These are phyloP conservation scores for Danaus chrysippus DNA, from an alignment of 2,888 invertebrate genomes.

Conservation along the genomic window DNA sequence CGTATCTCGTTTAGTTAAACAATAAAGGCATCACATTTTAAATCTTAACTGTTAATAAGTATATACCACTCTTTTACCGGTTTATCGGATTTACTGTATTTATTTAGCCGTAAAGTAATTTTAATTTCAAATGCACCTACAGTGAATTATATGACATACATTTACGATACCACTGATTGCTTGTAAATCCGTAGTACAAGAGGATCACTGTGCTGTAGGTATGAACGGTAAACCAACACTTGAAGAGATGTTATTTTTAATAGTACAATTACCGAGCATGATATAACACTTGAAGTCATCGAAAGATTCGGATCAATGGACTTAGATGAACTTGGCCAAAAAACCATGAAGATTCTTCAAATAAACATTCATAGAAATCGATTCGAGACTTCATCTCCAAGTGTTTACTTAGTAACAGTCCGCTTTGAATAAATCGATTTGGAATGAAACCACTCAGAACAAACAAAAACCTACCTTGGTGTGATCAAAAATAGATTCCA, in stretches of 20 bases:
- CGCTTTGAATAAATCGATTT: conserved; percentile 70
- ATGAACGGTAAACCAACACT: conserved; percentile 23
- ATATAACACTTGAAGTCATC: conserved; percentile 58
- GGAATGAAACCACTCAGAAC: conserved; percentile 37
- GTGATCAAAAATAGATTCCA: conserved; percentile 22
- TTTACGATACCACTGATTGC: neutral
- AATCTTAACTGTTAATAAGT: neutral
- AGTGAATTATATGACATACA: neutral
- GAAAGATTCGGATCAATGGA: conserved; percentile 54
- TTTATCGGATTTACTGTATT: neutral
- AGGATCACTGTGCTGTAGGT: neutral
- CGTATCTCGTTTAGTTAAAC: conserved; percentile 7
- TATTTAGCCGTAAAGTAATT: neutral
- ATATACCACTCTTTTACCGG: neutral
- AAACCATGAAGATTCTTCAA: conserved; percentile 67
- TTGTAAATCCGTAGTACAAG: neutral
- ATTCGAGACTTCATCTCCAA: conserved; percentile 64
- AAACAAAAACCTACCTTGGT: conserved; percentile 39
- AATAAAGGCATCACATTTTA: neutral
- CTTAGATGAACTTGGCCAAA: conserved; percentile 59
- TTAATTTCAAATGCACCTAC: neutral
- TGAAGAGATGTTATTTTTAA: conserved; percentile 48
- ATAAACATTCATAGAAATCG: conserved; percentile 69
- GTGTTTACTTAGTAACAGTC: conserved; percentile 76
- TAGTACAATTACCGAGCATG: conserved; percentile 49